Percentiles rank a stretch among this genome's conserved stretches.
Conservation (phyloP, 1,140 invertebrate species). For the Lepidurus arcticus region DNA sequence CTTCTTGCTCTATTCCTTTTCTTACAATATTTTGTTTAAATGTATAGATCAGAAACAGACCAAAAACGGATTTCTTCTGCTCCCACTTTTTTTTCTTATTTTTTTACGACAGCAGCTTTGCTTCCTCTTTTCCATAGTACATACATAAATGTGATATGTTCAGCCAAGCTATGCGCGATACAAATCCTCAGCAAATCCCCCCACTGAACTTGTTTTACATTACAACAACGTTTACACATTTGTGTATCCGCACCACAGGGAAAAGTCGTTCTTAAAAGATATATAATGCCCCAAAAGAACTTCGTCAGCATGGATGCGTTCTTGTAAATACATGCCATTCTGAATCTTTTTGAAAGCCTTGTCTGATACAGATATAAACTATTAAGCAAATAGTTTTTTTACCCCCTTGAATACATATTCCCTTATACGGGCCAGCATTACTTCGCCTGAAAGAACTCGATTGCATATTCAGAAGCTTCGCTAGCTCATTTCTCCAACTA, state of each 20-base stretch:
- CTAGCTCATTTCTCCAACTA: neutral
- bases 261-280: conserved; percentile 1
- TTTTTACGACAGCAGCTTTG: neutral
- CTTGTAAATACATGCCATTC: neutral
- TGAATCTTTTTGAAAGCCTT: neutral
- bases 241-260: neutral
- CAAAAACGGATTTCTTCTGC: neutral
- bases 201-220: conserved; percentile 19
- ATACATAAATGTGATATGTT: conserved; percentile 3
- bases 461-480: neutral
- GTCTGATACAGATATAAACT: neutral
- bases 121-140: neutral
- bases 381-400: neutral
- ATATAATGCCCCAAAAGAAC: neutral
- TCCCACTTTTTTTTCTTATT: neutral
- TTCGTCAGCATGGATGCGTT: neutral
- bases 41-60: neutral
- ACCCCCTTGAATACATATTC: neutral
- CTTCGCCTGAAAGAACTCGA: neutral
- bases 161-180: neutral
- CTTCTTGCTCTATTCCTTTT: too few species aligned
- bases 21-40: too few species aligned
- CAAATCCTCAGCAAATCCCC: neutral
- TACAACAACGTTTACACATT: conserved; percentile 1
- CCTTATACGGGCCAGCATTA: neutral